These are phyloP conservation scores for Laothoe populi DNA, from an alignment of 2,888 invertebrate genomes.

Conservation along the genomic window DNA sequence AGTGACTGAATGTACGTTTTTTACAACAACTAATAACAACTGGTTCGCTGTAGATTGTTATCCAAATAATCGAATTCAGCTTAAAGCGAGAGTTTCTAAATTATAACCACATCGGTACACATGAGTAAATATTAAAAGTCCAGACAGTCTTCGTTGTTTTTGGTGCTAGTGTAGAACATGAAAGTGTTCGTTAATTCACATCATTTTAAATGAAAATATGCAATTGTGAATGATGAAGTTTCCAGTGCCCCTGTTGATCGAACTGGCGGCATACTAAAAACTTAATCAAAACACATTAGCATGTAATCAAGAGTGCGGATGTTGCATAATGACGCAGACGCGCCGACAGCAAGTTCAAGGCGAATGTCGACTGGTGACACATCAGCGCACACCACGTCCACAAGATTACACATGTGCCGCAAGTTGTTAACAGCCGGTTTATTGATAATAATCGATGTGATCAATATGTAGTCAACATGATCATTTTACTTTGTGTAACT, in stretches of 20 bases:
- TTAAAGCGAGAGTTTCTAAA: no score
- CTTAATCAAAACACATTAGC: conserved; percentile 23
- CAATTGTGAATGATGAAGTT: neutral
- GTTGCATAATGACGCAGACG: conserved; percentile 14
- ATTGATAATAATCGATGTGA: neutral
- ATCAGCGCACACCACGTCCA: conserved; percentile 15
- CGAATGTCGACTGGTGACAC: conserved; percentile 25
- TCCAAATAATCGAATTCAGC: no score
- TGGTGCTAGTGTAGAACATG: no score
- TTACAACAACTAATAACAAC: no score
- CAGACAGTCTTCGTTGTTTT: no score
- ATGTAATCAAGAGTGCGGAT: conserved; percentile 19
- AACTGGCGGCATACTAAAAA: conserved; percentile 12
- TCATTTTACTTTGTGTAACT: neutral
- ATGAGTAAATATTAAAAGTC: no score
- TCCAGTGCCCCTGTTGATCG: conserved; percentile 2
- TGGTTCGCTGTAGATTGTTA: no score
- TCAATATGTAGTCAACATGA: neutral
- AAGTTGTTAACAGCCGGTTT: conserved; percentile 2
- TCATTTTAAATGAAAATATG: neutral
- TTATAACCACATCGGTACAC: no score
- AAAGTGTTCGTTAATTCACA: no score
- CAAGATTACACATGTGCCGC: neutral
- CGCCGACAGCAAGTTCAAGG: conserved; percentile 22
- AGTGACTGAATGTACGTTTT: neutral